phyloP scores from a whole-genome alignment of 2,888 invertebrate genomes.

The Hecatera dysodea region DNA sequence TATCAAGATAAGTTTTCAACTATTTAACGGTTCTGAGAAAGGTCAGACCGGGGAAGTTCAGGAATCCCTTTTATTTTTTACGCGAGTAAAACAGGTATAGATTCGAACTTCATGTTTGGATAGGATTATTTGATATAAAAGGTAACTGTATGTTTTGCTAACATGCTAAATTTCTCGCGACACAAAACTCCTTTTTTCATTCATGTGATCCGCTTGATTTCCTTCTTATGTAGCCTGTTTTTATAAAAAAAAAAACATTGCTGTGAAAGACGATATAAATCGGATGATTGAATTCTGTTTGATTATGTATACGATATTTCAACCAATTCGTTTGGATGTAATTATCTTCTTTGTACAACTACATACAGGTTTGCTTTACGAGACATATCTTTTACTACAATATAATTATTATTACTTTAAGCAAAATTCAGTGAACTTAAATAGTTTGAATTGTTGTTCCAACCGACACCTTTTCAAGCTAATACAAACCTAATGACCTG shows the following conservation, averaged over 20 bases:
- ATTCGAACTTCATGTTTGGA: not conserved
- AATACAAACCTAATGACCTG: too few species aligned
- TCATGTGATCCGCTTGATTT: constrained; percentile 36
- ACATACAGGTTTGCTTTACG: not conserved
- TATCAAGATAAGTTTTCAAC: constrained; percentile 33
- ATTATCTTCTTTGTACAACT: not conserved
- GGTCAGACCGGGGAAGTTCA: constrained; percentile 13
- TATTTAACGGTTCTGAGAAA: constrained; percentile 17
- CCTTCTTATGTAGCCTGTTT: constrained; percentile 21
- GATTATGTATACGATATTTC: not conserved
- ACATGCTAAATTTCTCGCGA: constrained; percentile 23
- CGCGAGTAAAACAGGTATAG: not conserved
- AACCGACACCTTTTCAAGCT: too few species aligned
- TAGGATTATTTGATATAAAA: not conserved
- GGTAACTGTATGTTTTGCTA: constrained; percentile 6
- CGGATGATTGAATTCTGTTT: not conserved
- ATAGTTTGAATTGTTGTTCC: not conserved
- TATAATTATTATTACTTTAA: too few species aligned
- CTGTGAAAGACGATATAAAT: too few species aligned
- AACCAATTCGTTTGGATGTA: not conserved
- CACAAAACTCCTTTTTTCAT: constrained; percentile 44
- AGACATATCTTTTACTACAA: too few species aligned
- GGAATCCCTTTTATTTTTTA: constrained; percentile 5
- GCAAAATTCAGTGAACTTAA: not conserved
- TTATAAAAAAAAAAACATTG: constrained; percentile 21